Evolutionary conservation across 2,888 invertebrate genomes (phyloP).

Genomic region (Xestia ashworthii): DNA sequence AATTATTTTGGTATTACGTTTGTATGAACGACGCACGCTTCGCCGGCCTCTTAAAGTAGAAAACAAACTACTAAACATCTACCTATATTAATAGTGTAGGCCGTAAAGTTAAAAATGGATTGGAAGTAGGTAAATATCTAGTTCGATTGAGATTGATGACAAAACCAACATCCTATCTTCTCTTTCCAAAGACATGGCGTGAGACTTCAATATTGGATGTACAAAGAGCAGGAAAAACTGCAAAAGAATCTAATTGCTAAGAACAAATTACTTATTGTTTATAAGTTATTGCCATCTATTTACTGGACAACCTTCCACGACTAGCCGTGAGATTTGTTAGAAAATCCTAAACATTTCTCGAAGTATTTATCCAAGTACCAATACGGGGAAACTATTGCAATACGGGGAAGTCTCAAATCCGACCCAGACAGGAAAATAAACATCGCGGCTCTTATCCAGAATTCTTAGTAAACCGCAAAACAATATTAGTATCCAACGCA

Average conservation of each 20-base stretch:
- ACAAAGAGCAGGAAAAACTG: neutral
- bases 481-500: neutral
- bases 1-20: too few species aligned
- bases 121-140: neutral
- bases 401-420: neutral
- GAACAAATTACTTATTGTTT: neutral
- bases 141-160: neutral
- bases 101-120: neutral
- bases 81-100: neutral
- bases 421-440: slow-evolving; percentile 8
- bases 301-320: neutral
- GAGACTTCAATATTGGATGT: neutral
- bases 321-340: neutral
- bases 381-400: neutral
- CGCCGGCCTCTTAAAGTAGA: too few species aligned
- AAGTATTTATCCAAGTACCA: neutral
- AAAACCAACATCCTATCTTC: neutral
- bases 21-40: too few species aligned
- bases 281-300: neutral
- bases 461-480: neutral
- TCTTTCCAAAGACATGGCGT: neutral
- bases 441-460: neutral
- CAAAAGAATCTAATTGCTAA: neutral
- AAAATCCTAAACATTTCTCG: neutral
- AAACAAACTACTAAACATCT: neutral